Evolutionary conservation across 2,888 invertebrate genomes (phyloP), one percentile per base, ranked within the genome.

Genomic region (Zygaena filipendulae): DNA sequence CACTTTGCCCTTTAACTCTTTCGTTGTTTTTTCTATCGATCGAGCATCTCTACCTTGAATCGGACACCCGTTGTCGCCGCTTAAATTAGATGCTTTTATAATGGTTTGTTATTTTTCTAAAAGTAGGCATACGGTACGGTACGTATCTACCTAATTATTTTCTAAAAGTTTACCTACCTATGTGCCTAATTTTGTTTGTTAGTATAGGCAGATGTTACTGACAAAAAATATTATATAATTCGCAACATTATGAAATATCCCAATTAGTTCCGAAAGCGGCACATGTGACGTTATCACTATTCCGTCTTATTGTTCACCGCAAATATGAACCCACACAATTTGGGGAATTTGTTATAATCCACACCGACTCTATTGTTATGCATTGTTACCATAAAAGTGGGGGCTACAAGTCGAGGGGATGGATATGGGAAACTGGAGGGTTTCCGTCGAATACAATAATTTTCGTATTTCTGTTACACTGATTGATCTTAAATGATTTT

Each of bases 291-390:
- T 66, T 72, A 69, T 69, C 67, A 66, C 63, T 67, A 71, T 69
- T 70, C 70, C 67, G 70, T 70, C 68, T 70, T 68, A 75, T 77
- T 77, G 74, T 79, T 70, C 47, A 42, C 45, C 52, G 51, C 56
- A 66, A 71, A 69, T 74, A 74, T 75, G 69, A 69, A 75, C 69
- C 75, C 70, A 71, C 70, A 77, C 67, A 67, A 71, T 77, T 74
- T 71, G 53, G 72, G 69, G 72, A 72, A 71, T 74, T 70, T 62
- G 71, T 62, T 70, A 72, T 74, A 77, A 79, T 77, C 77, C 75
- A 49, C 62, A 52, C 47, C 53, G 52, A 55, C 51, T 61, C 71
- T 40, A 68, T 75, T 75, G 74, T 75, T 55, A 59, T 61, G 53
- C 57, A 64, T 71, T 66, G 69, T 61, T 46, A 45, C 47, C 35